Conservation (phyloP, 1,140 invertebrate species). For the Calosoma granatense region DNA sequence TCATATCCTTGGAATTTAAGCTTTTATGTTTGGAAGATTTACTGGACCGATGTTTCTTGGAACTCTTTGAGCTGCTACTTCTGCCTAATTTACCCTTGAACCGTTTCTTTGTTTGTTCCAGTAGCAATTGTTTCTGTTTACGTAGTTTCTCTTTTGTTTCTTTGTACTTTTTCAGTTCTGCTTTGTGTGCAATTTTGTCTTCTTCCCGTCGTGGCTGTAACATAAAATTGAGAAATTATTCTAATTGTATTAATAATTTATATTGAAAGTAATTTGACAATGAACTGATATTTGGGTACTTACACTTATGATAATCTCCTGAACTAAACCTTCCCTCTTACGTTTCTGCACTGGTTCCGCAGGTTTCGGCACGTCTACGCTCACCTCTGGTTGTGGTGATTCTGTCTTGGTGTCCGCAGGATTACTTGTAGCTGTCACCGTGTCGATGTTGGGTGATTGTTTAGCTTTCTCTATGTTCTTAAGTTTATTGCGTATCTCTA, state of each 20-base stretch:
- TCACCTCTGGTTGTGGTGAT: neutral
- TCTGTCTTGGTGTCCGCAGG: neutral
- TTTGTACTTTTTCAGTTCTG: constrained; percentile 55
- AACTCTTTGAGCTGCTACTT: constrained; percentile 20
- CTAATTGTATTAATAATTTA: too few species aligned
- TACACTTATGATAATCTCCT: constrained; percentile 60
- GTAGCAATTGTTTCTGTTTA: constrained; percentile 49
- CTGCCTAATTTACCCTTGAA: constrained; percentile 30
- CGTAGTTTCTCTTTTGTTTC: constrained; percentile 70
- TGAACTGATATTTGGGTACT: too few species aligned
- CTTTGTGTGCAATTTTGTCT: constrained; percentile 56
- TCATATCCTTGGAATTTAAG: constrained; percentile 34
- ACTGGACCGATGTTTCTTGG: neutral
- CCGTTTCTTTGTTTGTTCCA: constrained; percentile 30
- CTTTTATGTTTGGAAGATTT: constrained; percentile 10
- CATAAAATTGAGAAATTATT: too few species aligned
- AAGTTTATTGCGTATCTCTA: constrained; percentile 25
- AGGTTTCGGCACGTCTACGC: constrained; percentile 1
- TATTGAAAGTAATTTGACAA: too few species aligned
- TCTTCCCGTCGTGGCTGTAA: constrained; percentile 65
- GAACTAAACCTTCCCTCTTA: constrained; percentile 45
- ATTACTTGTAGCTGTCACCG: neutral
- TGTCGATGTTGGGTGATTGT: too few species aligned
- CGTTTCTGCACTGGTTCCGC: constrained; percentile 12
- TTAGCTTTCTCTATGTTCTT: constrained; percentile 23